Base-by-base conservation (phyloP, 2,113 vertebrate genomes). In the Pipra filicauda region DNA sequence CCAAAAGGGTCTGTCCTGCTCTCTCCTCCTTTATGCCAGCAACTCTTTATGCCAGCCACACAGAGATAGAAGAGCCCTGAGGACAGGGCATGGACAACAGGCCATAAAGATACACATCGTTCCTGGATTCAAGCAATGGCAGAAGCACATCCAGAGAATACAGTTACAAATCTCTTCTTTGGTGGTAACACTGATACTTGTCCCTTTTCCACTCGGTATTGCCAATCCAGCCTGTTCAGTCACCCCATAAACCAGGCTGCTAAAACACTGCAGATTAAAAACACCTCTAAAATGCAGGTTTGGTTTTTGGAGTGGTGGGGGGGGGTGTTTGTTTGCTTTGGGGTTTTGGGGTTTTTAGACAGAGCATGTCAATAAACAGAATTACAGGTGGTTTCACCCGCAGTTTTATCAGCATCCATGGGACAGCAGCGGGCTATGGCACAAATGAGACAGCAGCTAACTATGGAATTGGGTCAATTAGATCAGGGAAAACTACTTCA, bases 201-300 rank as follows among this genome's bases (percentile, higher is more conserved):
- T 20, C 10, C 21, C 23, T 67, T 58, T 71, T 49, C 28, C 48
- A 16, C 3, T 49, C 20, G 6, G 37, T n/a, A n/a, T 14, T 77
- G 41, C 33, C 49, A 57, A 11, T 2, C 5, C 0, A 35, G 5
- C 17, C 33, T 5, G 7, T 26, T 66, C 8, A 48, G 55, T 20
- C 7, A 9, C 10, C 12, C 11, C 61, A 85, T 19, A 49, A 90
- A 72, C 43, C 33, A 72, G 30, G 52, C 48, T 85, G 39, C 55
- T n/a, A 30, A 71, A 89, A 31, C 27, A 54, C 44, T 54, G 59
- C 23, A 74, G 21, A 52, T 49, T 11, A 74, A 77, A 87, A 81
- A 3, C 15, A 71, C 24, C 43, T 75, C 48, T 37, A 43, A 82
- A 85, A 57, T 1, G 8, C 2, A 19, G 12, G 4, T 28, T 92